A percentile compares a stretch with the other conserved stretches of the same genome.
phyloP scores from a whole-genome alignment of 2,888 invertebrate genomes.

The Morpho deidamia region DNA sequence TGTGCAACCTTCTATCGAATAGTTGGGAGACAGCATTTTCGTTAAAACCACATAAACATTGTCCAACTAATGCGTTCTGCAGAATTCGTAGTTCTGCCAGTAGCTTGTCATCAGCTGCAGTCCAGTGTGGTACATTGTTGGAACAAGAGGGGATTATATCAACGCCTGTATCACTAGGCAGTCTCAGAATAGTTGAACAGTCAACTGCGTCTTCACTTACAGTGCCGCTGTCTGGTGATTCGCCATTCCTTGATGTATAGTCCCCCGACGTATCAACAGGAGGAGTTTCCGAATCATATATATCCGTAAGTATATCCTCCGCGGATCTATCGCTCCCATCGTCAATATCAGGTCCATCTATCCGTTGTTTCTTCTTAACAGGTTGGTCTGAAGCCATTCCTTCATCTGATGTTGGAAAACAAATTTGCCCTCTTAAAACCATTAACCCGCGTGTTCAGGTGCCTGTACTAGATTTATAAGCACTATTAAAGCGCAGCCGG shows the following conservation, averaged over 20 bases:
- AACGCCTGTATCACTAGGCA: slow-evolving; percentile 49
- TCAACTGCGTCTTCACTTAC: slow-evolving; percentile 74
- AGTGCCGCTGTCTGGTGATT: slow-evolving; percentile 71
- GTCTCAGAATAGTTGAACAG: slow-evolving; percentile 58
- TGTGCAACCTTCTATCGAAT: slow-evolving; percentile 81
- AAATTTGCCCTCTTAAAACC: slow-evolving; percentile 81
- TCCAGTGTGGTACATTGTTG: slow-evolving; percentile 49
- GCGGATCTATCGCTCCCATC: slow-evolving; percentile 73
- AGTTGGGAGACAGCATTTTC: slow-evolving; percentile 84
- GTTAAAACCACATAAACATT: slow-evolving; percentile 87
- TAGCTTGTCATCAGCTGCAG: slow-evolving; percentile 56
- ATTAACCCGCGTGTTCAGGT: slow-evolving; percentile 56
- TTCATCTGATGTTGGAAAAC: slow-evolving; percentile 74
- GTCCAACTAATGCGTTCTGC: slow-evolving; percentile 83
- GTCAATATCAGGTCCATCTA: slow-evolving; percentile 81
- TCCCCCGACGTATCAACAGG: slow-evolving; percentile 64
- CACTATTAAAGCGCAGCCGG: slow-evolving; percentile 18
- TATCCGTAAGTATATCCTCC: slow-evolving; percentile 66
- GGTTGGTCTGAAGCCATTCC: slow-evolving; percentile 89
- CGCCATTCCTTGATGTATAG: slow-evolving; percentile 59
- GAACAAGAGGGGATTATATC: slow-evolving; percentile 67
- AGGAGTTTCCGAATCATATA: slow-evolving; percentile 59
- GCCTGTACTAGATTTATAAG: slow-evolving; percentile 16
- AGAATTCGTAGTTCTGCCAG: slow-evolving; percentile 77
- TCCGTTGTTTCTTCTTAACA: slow-evolving; percentile 89